phyloP scores from a whole-genome alignment of 2,797 vertebrate species.

The Anabacerthia variegaticeps region DNA sequence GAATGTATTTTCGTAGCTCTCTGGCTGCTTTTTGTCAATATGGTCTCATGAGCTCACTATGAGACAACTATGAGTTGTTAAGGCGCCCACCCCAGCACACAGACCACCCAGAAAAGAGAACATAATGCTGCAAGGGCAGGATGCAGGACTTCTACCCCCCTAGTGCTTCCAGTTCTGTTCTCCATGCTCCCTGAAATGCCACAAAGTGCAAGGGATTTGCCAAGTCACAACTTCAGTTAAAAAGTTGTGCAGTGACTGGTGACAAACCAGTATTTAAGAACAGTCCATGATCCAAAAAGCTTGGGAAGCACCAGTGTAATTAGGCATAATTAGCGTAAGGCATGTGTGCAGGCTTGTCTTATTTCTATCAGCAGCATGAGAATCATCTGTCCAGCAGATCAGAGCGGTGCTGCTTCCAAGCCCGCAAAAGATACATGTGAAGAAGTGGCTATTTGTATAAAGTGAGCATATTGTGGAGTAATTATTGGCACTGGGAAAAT shows the following conservation, averaged over 20 bases:
- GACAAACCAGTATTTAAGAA: neutral
- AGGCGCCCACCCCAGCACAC: neutral
- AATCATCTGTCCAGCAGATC: constrained; percentile 50
- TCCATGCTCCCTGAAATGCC: neutral
- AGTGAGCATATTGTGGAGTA: constrained; percentile 49
- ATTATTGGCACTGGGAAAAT: constrained; percentile 53
- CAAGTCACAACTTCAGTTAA: neutral
- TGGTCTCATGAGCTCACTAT: neutral
- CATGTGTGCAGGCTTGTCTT: neutral
- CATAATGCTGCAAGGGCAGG: neutral
- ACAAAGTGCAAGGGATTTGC: fast-evolving
- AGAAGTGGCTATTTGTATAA: constrained; percentile 54
- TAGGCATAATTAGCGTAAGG: neutral
- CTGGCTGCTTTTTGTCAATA: neutral
- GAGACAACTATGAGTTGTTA: neutral
- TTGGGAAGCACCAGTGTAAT: neutral
- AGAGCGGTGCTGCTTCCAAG: neutral
- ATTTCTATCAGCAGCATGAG: constrained; percentile 28
- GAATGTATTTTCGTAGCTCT: neutral
- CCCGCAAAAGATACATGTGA: constrained; percentile 15
- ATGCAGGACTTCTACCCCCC: neutral
- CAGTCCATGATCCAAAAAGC: neutral
- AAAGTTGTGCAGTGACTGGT: neutral
- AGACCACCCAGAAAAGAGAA: neutral
- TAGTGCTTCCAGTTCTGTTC: neutral